These are phyloP conservation scores for Clanis bilineata DNA, from an alignment of 2,888 invertebrate genomes.

Conservation along the genomic window DNA sequence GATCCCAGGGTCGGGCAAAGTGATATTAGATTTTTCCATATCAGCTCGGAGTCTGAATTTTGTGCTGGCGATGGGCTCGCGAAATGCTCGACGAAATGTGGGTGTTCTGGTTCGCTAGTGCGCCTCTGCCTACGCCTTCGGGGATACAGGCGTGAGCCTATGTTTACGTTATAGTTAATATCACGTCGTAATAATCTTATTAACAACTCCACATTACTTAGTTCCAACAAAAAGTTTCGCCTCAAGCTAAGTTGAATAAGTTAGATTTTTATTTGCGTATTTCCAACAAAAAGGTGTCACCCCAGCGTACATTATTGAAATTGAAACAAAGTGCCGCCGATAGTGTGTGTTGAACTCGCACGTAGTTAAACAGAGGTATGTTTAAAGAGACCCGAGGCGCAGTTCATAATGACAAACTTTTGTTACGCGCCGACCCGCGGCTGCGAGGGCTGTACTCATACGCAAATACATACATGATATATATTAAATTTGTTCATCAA, in stretches of 20 bases:
- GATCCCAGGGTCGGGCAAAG: too few species aligned
- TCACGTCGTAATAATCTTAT: background rate
- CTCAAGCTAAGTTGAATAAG: background rate
- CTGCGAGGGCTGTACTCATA: background rate
- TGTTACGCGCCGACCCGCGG: conserved; percentile 10
- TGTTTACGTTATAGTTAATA: background rate
- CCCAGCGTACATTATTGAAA: background rate
- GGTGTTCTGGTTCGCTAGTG: too few species aligned
- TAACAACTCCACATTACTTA: too few species aligned
- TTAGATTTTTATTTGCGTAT: background rate
- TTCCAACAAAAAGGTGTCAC: background rate
- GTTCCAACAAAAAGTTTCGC: background rate
- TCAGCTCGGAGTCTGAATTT: too few species aligned
- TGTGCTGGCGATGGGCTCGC: too few species aligned
- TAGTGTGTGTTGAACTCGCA: background rate
- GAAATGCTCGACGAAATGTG: too few species aligned
- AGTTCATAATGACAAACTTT: conserved; percentile 12
- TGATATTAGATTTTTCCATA: too few species aligned
- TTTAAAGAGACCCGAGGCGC: background rate
- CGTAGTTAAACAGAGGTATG: conserved; percentile 3
- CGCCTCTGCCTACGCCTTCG: background rate
- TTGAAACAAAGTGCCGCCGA: conserved; percentile 2
- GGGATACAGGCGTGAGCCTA: background rate
- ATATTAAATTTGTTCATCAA: too few species aligned
- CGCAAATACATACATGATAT: background rate